Percentiles rank a stretch among this genome's conserved stretches.
Evolutionary conservation across 2,797 vertebrate genomes (phyloP).

Genomic region (Dendrocincla tyrannina): DNA sequence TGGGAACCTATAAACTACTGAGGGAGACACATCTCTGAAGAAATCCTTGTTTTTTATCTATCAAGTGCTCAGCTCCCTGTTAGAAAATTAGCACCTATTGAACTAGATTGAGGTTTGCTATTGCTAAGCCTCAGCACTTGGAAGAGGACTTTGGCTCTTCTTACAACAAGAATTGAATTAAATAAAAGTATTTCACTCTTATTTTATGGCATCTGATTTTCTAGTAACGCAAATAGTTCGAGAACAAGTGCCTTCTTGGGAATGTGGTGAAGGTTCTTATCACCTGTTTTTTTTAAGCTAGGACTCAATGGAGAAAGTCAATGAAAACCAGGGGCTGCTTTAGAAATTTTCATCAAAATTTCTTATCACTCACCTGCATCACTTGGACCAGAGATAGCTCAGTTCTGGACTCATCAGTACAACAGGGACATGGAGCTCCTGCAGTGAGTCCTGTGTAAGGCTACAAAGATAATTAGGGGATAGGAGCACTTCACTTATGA

Average conservation of each 20-base stretch:
- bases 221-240: neutral
- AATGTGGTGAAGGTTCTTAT: neutral
- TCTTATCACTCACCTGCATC: neutral
- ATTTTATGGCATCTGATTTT: neutral
- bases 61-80: neutral
- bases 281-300: neutral
- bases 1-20: rapidly evolving
- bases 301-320: neutral
- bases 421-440: neutral
- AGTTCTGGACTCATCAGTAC: neutral
- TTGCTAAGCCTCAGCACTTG: neutral
- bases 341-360: neutral
- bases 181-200: neutral
- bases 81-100: neutral
- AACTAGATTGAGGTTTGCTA: neutral
- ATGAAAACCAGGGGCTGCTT: neutral
- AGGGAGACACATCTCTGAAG: neutral
- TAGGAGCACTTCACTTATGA: neutral
- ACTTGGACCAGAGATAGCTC: neutral
- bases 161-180: neutral
- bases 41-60: neutral
- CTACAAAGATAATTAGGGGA: neutral
- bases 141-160: neutral
- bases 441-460: neutral
- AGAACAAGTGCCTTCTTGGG: neutral